phyloP scores from a whole-genome alignment of 2,888 invertebrate species.

The Archaeoteleia sp. region DNA sequence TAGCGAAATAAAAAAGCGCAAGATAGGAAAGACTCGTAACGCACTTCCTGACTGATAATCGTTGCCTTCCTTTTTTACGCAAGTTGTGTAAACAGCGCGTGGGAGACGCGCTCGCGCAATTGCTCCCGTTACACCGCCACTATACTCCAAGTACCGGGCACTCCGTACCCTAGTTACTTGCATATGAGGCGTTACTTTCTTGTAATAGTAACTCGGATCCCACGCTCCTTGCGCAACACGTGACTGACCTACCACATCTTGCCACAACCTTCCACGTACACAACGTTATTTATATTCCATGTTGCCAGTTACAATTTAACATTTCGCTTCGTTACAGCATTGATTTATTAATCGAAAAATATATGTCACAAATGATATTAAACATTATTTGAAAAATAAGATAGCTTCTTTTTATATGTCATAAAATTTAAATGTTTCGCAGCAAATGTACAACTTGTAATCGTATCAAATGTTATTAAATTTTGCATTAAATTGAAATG shows the following conservation, averaged over 20 bases:
- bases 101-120: slow-evolving; percentile 39
- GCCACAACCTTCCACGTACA: background rate
- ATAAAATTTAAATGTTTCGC: no score
- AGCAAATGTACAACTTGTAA: no score
- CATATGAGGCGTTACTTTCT: slow-evolving; percentile 47
- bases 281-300: background rate
- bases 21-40: slow-evolving; percentile 21
- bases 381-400: no score
- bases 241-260: slow-evolving; percentile 63
- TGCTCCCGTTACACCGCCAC: slow-evolving; percentile 35
- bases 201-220: slow-evolving; percentile 63
- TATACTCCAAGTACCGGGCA: slow-evolving; percentile 25
- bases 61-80: slow-evolving; percentile 49
- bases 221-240: slow-evolving; percentile 67
- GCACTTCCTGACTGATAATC: slow-evolving; percentile 46
- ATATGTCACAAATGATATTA: no score
- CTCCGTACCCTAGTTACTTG: slow-evolving; percentile 49
- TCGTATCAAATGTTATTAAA: no score
- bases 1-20: slow-evolving; percentile 1
- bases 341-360: no score
- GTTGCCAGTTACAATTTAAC: no score
- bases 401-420: no score
- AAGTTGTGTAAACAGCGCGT: slow-evolving; percentile 49
- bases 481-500: no score
- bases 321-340: slow-evolving; percentile 20